Evolutionary conservation across 2,888 invertebrate genomes (phyloP).

Genomic region (Standfussiana lucernea): DNA sequence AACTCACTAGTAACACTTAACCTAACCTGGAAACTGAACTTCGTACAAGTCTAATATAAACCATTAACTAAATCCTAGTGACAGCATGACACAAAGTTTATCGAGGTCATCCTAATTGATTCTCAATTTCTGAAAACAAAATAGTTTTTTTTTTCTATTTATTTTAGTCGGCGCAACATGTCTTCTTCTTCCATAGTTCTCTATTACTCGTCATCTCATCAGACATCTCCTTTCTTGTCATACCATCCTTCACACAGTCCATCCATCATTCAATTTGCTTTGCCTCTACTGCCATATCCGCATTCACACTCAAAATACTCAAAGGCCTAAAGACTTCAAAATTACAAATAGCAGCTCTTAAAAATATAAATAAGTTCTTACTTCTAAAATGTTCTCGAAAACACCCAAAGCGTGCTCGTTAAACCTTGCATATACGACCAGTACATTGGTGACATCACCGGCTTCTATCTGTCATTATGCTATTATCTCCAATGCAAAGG

Average conservation of each 20-base stretch:
- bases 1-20: not conserved
- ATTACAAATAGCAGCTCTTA: not conserved
- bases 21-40: not conserved
- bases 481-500: constrained; percentile 64
- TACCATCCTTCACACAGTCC: not conserved
- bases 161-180: not conserved
- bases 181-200: not conserved
- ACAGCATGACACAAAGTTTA: not conserved
- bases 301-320: not conserved
- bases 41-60: not conserved
- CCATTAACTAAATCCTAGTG: not conserved
- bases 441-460: constrained; percentile 61
- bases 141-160: too few relatives aligned
- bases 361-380: not conserved
- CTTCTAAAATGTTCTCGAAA: constrained; percentile 6
- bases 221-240: not conserved
- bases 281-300: not conserved
- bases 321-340: not conserved
- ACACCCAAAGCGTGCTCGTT: constrained; percentile 34
- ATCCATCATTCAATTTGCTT: not conserved
- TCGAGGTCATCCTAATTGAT: not conserved
- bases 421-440: constrained; percentile 30
- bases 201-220: not conserved
- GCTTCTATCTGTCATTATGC: constrained; percentile 62
- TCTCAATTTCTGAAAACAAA: not conserved